Evolutionary conservation across 1,140 invertebrate genomes (phyloP), one percentile per base, ranked within the genome.

Genomic region (Andrena cerasifolii): DNA sequence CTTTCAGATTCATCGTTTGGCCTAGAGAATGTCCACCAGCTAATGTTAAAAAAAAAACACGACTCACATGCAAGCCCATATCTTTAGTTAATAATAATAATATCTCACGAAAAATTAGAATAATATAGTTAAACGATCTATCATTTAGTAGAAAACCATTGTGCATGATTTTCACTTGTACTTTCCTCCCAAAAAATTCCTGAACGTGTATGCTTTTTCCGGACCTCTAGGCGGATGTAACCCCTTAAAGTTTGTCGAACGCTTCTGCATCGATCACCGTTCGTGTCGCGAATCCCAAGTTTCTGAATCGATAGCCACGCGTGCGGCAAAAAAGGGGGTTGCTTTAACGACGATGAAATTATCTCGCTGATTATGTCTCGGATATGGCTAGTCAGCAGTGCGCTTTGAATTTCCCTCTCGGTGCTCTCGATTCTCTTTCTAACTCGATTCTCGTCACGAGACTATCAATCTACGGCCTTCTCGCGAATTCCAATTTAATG

Each of bases 361-460:
- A 18, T 26, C 8, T 45, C 16, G 18, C 43, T 75, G 73, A 75
- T 75, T 58, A 67, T 75, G 73, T 58, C 63, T 33, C 51, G 18
- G 73, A 75, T 75, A 75, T 75, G 73, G 63, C 62, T 75, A 67
- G 63, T 75, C 67, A 54, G 28, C 16, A 66, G 51, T 33, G 28
- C 8, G 21, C 36, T 18, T 51, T 14, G 61, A 43, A 16, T 47
- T 59, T 40, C 10, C 24, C 26, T 21, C 10, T 61, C 43, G 24
- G 16, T 71, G 33, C n/a, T 10, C 51, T 51, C 51, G 8, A 2
- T 54, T 40, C 10, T n/a, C 5, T 1, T 1, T 73, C 31, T 51
- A 73, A 53, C 24, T 43, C 6, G 8, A 16, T 16, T 33, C 61
- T 61, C 31, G 47, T 49, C 16, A 6, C 47, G 5, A 3, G 47